Evolutionary conservation across 2,888 invertebrate genomes (phyloP).

Genomic region (Diarsia mendica): DNA sequence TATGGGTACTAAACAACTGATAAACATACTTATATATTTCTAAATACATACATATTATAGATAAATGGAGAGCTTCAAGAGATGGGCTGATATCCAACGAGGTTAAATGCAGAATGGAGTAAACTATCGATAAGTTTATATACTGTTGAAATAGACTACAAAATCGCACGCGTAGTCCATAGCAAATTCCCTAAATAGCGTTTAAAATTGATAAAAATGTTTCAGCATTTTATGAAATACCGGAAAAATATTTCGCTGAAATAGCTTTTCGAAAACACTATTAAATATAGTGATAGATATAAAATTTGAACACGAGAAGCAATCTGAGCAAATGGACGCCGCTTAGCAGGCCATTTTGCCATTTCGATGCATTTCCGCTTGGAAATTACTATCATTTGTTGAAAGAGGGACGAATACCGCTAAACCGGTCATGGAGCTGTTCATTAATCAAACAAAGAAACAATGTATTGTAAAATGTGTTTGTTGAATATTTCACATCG

Average conservation of each 20-base stretch:
- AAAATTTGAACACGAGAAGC: slow-evolving; percentile 83
- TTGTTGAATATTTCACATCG: slow-evolving; percentile 30
- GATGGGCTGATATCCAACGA: not conserved
- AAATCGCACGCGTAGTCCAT: slow-evolving; percentile 23
- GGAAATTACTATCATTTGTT: slow-evolving; percentile 88
- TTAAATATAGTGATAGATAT: slow-evolving; percentile 76
- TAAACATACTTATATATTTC: too few relatives aligned
- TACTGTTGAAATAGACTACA: slow-evolving; percentile 11
- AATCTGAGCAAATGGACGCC: slow-evolving; percentile 85
- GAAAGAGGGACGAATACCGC: slow-evolving; percentile 82
- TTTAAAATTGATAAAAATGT: slow-evolving; percentile 52
- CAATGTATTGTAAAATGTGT: slow-evolving; percentile 44
- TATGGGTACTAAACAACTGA: too few relatives aligned
- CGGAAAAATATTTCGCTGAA: slow-evolving; percentile 62
- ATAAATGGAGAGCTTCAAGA: too few relatives aligned
- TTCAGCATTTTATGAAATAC: slow-evolving; percentile 57
- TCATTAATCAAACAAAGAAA: slow-evolving; percentile 69
- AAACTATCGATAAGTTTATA: slow-evolving; percentile 1
- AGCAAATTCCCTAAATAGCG: slow-evolving; percentile 30
- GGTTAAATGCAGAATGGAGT: not conserved
- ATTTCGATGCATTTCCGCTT: slow-evolving; percentile 88
- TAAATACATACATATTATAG: too few relatives aligned
- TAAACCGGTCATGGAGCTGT: slow-evolving; percentile 76
- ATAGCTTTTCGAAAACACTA: slow-evolving; percentile 66
- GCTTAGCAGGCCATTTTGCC: slow-evolving; percentile 88